Base-by-base conservation (phyloP, 2,888 invertebrate species). In the Mesorhabditis spiculigera region DNA sequence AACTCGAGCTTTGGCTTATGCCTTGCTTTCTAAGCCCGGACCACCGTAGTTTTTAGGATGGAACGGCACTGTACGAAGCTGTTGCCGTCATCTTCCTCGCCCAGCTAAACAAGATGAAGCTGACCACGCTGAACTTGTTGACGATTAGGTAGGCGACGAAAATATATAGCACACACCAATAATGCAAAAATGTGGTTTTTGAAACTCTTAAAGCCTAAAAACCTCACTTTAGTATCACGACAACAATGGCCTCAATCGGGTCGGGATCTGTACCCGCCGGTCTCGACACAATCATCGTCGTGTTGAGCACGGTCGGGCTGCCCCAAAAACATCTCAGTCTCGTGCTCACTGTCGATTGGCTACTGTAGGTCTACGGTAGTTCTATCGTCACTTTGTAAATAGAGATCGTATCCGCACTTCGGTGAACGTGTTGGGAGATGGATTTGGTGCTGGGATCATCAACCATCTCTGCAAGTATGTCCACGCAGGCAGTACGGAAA, bases 1-100 rank as follows among this genome's bases (percentile, higher is more conserved):
- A n/a, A n/a, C n/a, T n/a, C n/a, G n/a, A n/a, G n/a, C n/a, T n/a
- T n/a, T n/a, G n/a, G n/a, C n/a, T n/a, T n/a, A n/a, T n/a, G n/a
- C n/a, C n/a, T n/a, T n/a, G n/a, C n/a, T n/a, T 8, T 64, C 4
- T 13, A 45, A 5, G 5, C 5, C 64, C 16, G 13, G 43, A 43
- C 16, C 5, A 50, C 63, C 6, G 42, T 43, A 28, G 42, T n/a
- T 65, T 71, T 16, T 16, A 79, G 79, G 84, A 84, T 70, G 84
- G 84, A 66, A 84, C 84, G 8, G 84, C 84, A 0, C 89, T 98
- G 45, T 98, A 98, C 86, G 97, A 98, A 87, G 95, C 96, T 0
- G 94, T 97, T 4, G 97, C 96, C 0, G 96, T 96, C 28, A 92
- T 97, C 80, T 98, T 96, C 86, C 96, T 97, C 75, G 94, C 96